Evolutionary conservation across 2,797 vertebrate genomes (phyloP).

Genomic region (Sebastiscus tertius): DNA sequence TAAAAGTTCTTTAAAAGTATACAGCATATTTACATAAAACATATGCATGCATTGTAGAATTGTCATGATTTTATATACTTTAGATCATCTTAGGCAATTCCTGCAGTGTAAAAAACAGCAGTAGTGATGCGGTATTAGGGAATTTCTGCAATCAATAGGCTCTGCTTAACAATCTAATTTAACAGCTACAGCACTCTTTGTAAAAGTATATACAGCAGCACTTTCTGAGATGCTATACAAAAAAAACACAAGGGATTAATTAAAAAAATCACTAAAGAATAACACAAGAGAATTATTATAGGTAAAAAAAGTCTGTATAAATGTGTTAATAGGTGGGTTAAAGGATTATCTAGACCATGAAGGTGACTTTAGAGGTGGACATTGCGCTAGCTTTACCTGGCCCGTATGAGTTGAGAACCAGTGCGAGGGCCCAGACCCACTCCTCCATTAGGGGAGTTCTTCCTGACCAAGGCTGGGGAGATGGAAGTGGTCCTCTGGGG

Average conservation of each 20-base stretch:
- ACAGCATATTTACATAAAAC: neutral
- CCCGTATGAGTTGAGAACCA: slow-evolving; percentile 89
- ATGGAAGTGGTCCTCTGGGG: slow-evolving; percentile 96
- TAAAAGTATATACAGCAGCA: neutral
- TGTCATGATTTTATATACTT: neutral
- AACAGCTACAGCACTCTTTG: neutral
- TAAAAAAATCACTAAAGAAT: neutral
- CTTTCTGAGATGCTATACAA: neutral
- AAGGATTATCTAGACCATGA: neutral
- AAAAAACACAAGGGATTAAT: neutral
- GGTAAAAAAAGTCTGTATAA: neutral
- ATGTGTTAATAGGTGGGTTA: neutral
- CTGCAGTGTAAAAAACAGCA: neutral
- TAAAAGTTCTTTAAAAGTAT: neutral
- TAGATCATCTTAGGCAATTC: neutral
- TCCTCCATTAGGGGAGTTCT: slow-evolving; percentile 94
- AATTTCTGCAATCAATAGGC: neutral
- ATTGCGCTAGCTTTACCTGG: slow-evolving; percentile 84
- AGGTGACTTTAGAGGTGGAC: neutral
- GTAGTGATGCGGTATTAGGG: neutral
- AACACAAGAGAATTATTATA: neutral
- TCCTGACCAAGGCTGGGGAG: slow-evolving; percentile 94
- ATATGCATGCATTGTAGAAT: neutral
- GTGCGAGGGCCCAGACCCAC: slow-evolving; percentile 84
- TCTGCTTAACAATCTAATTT: neutral